A percentile compares a stretch with the other conserved stretches of the same genome.
Evolutionary conservation across 2,888 invertebrate species (phyloP).

Genomic region (Oxycera nigricornis): DNA sequence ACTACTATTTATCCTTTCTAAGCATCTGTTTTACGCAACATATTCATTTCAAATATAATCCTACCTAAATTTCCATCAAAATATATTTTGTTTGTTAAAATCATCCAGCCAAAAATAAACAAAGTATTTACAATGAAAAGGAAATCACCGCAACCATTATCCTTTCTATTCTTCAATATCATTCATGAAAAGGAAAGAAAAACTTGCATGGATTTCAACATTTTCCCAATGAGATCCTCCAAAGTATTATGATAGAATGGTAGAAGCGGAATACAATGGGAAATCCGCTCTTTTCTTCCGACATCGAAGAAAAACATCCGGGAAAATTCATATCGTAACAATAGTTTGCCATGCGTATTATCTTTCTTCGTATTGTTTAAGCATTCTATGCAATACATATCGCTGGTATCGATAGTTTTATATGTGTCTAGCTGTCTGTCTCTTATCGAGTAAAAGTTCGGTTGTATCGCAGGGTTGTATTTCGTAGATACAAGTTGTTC

Average conservation of each 20-base stretch:
- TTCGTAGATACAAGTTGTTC: not conserved
- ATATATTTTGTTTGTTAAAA: too few relatives aligned
- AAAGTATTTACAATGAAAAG: too few relatives aligned
- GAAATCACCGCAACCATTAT: too few relatives aligned
- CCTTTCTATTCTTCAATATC: too few relatives aligned
- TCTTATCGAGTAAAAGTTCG: not conserved
- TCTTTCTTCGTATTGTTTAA: slow-evolving; percentile 12
- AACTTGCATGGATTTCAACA: not conserved
- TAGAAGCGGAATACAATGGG: slow-evolving; percentile 3
- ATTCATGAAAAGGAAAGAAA: too few relatives aligned
- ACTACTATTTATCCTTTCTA: too few relatives aligned
- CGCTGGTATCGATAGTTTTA: not conserved
- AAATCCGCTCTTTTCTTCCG: slow-evolving; percentile 7
- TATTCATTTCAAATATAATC: too few relatives aligned
- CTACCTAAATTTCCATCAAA: too few relatives aligned
- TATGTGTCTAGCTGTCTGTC: not conserved
- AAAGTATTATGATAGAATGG: not conserved
- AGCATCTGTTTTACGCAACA: too few relatives aligned
- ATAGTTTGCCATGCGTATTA: slow-evolving; percentile 12
- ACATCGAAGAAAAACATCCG: slow-evolving; percentile 15
- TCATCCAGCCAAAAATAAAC: too few relatives aligned
- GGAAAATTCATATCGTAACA: slow-evolving; percentile 4
- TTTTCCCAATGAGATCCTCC: not conserved
- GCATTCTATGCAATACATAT: not conserved
- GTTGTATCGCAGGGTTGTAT: not conserved